These are phyloP conservation scores for Hecatera dysodea DNA, from an alignment of 2,888 invertebrate species.

Conservation along the genomic window DNA sequence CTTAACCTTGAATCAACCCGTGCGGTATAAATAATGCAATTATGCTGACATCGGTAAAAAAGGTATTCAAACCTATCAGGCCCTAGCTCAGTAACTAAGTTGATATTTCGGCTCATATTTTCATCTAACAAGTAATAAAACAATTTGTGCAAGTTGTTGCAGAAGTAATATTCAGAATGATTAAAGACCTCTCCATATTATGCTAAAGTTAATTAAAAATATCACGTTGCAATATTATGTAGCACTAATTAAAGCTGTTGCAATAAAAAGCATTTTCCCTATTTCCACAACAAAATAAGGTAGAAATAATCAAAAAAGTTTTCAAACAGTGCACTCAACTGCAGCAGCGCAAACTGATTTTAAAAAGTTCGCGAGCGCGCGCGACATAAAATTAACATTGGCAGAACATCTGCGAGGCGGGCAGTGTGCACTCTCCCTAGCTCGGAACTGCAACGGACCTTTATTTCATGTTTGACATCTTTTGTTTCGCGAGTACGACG, in stretches of 20 bases:
- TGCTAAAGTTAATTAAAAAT: too few relatives aligned
- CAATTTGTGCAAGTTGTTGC: too few relatives aligned
- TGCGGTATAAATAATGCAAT: neutral
- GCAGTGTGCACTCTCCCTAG: too few relatives aligned
- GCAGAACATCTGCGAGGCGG: too few relatives aligned
- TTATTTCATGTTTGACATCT: slow-evolving; percentile 60
- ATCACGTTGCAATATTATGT: neutral
- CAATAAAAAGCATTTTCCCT: slow-evolving; percentile 2
- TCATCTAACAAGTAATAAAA: too few relatives aligned
- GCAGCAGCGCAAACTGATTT: slow-evolving; percentile 48
- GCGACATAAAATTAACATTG: too few relatives aligned
- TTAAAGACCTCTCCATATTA: too few relatives aligned
- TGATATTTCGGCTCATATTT: neutral
- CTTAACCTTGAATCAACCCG: too few relatives aligned
- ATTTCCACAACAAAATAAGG: slow-evolving; percentile 24
- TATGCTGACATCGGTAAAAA: neutral
- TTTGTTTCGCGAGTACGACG: slow-evolving; percentile 47
- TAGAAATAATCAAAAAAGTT: slow-evolving; percentile 50
- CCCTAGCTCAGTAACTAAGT: neutral
- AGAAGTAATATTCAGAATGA: too few relatives aligned
- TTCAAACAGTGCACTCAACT: slow-evolving; percentile 29
- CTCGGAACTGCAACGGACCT: too few relatives aligned
- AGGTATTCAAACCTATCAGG: neutral
- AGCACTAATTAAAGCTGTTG: neutral
- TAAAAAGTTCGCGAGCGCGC: slow-evolving; percentile 40